phyloP scores from a whole-genome alignment of 2,113 vertebrate species.

The Periophthalmodon schlosseri region DNA sequence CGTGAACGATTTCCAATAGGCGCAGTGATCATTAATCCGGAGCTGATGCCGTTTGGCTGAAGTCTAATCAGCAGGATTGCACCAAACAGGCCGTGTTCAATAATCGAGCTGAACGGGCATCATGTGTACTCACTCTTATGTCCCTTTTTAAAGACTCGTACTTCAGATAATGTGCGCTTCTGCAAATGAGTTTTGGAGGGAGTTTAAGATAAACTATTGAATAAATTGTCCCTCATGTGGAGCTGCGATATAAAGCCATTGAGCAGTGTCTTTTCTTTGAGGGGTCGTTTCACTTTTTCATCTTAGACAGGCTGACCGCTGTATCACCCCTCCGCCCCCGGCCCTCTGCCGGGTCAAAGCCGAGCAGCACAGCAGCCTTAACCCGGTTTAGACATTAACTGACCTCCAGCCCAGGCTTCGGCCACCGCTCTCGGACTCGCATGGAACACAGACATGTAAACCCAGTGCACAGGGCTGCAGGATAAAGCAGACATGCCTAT shows the following conservation, averaged over 20 bases:
- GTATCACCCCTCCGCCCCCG: slow-evolving; percentile 72
- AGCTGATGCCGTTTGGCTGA: slow-evolving; percentile 3
- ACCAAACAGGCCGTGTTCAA: not conserved
- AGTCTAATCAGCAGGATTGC: slow-evolving; percentile 10
- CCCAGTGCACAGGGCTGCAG: not conserved
- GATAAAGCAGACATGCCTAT: not conserved
- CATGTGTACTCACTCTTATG: not conserved
- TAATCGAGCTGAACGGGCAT: slow-evolving; percentile 5
- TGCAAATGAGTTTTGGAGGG: not conserved
- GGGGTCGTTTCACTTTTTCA: slow-evolving; percentile 79
- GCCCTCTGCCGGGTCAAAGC: slow-evolving; percentile 75
- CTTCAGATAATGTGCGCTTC: not conserved
- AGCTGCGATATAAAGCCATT: slow-evolving; percentile 58
- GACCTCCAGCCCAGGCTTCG: slow-evolving; percentile 49
- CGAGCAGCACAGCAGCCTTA: slow-evolving; percentile 66
- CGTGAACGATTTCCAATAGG: slow-evolving; percentile 10
- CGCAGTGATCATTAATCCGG: slow-evolving; percentile 3
- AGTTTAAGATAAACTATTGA: not conserved
- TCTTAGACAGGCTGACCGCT: slow-evolving; percentile 78
- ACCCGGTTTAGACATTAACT: slow-evolving; percentile 77
- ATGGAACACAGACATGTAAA: slow-evolving; percentile 18
- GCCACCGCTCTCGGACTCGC: slow-evolving; percentile 7
- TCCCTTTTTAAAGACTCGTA: not conserved
- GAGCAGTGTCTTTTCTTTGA: slow-evolving; percentile 67
- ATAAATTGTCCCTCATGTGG: slow-evolving; percentile 12